Percentiles rank a stretch among this genome's conserved stretches.
These are phyloP conservation scores for Synergus japonicus DNA, from an alignment of 2,888 invertebrate species.

Conservation along the genomic window DNA sequence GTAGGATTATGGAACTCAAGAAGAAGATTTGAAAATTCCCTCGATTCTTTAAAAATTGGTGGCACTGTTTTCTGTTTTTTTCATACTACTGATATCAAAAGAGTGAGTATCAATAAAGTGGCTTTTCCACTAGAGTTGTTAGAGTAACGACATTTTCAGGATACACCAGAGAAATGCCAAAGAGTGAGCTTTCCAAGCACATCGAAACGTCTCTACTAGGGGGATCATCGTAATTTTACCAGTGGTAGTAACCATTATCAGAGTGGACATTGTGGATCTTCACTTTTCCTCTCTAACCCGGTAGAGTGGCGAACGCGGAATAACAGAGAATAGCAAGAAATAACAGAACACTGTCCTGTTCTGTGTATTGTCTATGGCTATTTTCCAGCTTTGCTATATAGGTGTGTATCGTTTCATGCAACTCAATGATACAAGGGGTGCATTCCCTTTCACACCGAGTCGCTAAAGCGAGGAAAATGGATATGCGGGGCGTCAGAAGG, in stretches of 20 bases:
- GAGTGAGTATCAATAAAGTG: slow-evolving; percentile 10
- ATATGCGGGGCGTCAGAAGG: slow-evolving; percentile 5
- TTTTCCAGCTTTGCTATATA: slow-evolving; percentile 23
- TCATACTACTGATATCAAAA: neutral
- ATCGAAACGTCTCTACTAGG: slow-evolving; percentile 15
- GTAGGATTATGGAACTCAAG: neutral
- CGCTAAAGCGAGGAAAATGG: slow-evolving; percentile 33
- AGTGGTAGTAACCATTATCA: slow-evolving; percentile 16
- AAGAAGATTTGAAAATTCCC: neutral
- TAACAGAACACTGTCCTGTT: neutral
- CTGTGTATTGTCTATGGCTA: slow-evolving; percentile 23
- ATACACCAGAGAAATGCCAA: neutral
- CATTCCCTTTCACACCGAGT: slow-evolving; percentile 34
- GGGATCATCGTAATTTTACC: slow-evolving; percentile 32
- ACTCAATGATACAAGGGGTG: slow-evolving; percentile 10
- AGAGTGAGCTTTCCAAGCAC: slow-evolving; percentile 12
- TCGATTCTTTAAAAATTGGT: too few species aligned
- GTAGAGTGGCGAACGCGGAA: slow-evolving; percentile 3
- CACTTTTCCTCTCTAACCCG: neutral
- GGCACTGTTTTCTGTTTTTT: neutral
- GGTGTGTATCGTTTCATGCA: slow-evolving; percentile 19
- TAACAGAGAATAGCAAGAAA: slow-evolving; percentile 38
- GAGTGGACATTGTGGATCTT: slow-evolving; percentile 16
- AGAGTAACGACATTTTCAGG: slow-evolving; percentile 5
- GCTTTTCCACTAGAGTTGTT: slow-evolving; percentile 9